Evolutionary conservation across 2,888 invertebrate genomes (phyloP), one percentile per base, ranked within the genome.

Genomic region (Tubulanus polymorphus): DNA sequence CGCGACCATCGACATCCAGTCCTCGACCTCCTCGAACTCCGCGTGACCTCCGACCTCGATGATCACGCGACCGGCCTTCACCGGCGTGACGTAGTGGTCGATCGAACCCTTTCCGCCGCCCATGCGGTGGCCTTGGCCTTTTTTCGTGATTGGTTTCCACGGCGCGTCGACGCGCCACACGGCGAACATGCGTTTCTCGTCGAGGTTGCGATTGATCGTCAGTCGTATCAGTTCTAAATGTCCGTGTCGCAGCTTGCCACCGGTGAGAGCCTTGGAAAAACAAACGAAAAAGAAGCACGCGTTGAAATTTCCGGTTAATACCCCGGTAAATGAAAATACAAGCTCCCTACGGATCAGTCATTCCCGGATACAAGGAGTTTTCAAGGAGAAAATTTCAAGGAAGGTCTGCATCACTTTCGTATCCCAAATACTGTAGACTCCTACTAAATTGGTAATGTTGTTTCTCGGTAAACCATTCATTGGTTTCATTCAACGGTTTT

Each of bases 51-150:
- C 96, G 48, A 99, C 79, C 84, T 99, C 99, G 0, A 99, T 61
- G 57, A 99, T 91, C 25, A 99, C 86, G 67, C 97, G 84, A 46
- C 91, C 92, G 29, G 89, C 84, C 82, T 89, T 93, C 2, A 99
- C 79, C 0, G 99, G 99, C 1, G 94, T 93, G 0, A 90, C 91
- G 77, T 95, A 99, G 79, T 94, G 92, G 74, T 95, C 89, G 56
- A 99, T 94, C 0, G 87, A 83, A 6, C 92, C 93, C 83, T 99
- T 99, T 15, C 97, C 97, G 63, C 94, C 93, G 8, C 97, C 97
- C 91, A 95, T 92, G 68, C 93, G 83, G 63, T 88, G 87, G 0
- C 96, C 96, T 76, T 88, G 88, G 0, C 91, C 90, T 82, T 86
- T 76, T 56, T 71, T 74, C 2, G 66, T 91, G 10, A 94, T 81